Evolutionary conservation across 2,113 vertebrate species (phyloP), one percentile per base, ranked within the genome.

Genomic region (Struthio camelus): DNA sequence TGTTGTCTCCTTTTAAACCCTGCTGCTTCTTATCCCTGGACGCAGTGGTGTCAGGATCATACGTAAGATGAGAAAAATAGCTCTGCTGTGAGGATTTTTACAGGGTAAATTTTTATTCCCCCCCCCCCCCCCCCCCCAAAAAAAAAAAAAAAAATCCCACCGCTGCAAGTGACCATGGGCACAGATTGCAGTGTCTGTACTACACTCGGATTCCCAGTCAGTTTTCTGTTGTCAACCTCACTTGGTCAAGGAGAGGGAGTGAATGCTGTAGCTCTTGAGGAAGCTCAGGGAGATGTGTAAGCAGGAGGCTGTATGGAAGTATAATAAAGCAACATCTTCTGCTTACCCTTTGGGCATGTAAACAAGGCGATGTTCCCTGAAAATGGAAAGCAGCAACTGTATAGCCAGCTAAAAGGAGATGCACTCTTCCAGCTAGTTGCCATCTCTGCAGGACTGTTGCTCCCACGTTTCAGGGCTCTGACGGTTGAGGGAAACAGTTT

Each of bases 161-260:
- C 1, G 69, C n/a, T 3, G 2, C 46, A 3, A 2, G 2, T 80
- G 64, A 20, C 76, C 1, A 1, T 50, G 56, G 66, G 70, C 38
- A 85, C 27, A 10, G 51, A 25, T 24, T 61, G 24, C 1, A 2
- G 53, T 44, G 67, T 14, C 30, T 67, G 22, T 67, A 48, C 61
- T 76, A 9, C 32, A 32, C 64, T 53, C 64, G 10, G 16, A 32
- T 72, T 90, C 66, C 66, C 32, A 44, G 8, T 28, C 27, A 0
- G 5, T 14, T 76, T 84, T 76, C 62, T 73, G 15, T 50, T 83
- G 50, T 54, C 59, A 80, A 0, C 40, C 14, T 82, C n/a, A 24
- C 53, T 84, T 2, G 0, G 18, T 66, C 58, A 53, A 38, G 56
- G 65, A 91, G 73, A 65, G 14, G 42, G 19, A 82, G 20, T 23